Conservation (phyloP, 2,797 vertebrate species). For the Hypotaenidia okinawae region DNA sequence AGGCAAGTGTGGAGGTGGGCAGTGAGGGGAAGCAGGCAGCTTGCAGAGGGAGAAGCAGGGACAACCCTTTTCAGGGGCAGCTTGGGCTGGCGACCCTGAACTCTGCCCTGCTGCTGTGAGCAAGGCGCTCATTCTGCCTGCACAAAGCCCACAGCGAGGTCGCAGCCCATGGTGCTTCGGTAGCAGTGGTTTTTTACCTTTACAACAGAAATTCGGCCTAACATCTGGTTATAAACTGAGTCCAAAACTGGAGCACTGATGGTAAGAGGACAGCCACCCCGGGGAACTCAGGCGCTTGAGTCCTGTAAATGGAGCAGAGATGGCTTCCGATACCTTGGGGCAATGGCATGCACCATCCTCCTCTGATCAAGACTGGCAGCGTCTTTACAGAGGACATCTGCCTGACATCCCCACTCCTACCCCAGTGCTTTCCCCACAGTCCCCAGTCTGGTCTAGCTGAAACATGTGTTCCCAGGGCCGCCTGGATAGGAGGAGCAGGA, state of each 20-base stretch:
- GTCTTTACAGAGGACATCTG: constrained; percentile 16
- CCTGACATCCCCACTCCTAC: constrained; percentile 41
- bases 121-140: background rate
- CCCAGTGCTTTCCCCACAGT: background rate
- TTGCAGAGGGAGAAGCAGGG: background rate
- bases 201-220: constrained; percentile 73
- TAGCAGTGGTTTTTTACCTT: constrained; percentile 65
- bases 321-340: constrained; percentile 66
- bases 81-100: background rate
- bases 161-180: constrained; percentile 24
- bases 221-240: constrained; percentile 74
- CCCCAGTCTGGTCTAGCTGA: constrained; percentile 2
- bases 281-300: constrained; percentile 68
- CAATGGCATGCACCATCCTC: constrained; percentile 47
- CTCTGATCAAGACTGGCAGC: constrained; percentile 10
- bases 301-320: constrained; percentile 75
- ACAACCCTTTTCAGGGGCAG: background rate
- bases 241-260: constrained; percentile 68
- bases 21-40: background rate
- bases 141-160: constrained; percentile 28
- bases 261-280: constrained; percentile 66
- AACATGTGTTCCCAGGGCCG: background rate
- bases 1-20: constrained; percentile 13
- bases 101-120: background rate
- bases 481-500: background rate